Conservation (phyloP, 2,113 vertebrate genomes). For the Crotalus viridis region DNA sequence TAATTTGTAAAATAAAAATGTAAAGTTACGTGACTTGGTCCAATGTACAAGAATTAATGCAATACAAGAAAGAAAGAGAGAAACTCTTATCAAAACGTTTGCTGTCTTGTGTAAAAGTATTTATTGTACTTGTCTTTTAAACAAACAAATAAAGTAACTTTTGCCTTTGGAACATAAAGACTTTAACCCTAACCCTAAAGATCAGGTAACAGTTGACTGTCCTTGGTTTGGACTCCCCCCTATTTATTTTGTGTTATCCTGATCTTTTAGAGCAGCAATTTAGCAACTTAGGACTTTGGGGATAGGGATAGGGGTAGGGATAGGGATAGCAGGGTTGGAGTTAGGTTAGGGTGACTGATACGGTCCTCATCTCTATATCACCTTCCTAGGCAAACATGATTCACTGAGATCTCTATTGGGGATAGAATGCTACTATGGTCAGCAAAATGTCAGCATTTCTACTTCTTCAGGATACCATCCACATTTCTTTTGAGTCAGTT, state of each 20-base stretch:
- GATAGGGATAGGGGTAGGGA: background rate
- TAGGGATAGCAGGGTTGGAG: background rate
- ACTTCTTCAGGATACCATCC: background rate
- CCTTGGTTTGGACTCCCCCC: background rate
- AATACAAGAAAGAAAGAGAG: background rate
- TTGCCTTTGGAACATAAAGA: background rate
- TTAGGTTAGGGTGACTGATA: background rate
- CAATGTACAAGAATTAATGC: background rate
- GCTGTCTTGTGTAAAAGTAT: background rate
- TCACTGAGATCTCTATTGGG: background rate
- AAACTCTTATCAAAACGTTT: background rate
- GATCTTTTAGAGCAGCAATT: background rate
- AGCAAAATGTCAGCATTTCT: background rate
- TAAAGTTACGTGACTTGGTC: background rate
- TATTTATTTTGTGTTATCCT: background rate
- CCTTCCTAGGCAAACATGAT: background rate
- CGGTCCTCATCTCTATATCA: background rate
- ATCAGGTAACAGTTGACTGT: background rate
- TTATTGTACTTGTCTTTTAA: background rate
- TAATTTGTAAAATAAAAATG: background rate
- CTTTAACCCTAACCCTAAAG: background rate
- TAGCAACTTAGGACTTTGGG: background rate
- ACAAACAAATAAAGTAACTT: background rate
- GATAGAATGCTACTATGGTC: background rate
- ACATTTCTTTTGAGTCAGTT: background rate